Evolutionary conservation across 2,888 invertebrate genomes (phyloP), one percentile per base, ranked within the genome.

Genomic region (Deilephila elpenor): DNA sequence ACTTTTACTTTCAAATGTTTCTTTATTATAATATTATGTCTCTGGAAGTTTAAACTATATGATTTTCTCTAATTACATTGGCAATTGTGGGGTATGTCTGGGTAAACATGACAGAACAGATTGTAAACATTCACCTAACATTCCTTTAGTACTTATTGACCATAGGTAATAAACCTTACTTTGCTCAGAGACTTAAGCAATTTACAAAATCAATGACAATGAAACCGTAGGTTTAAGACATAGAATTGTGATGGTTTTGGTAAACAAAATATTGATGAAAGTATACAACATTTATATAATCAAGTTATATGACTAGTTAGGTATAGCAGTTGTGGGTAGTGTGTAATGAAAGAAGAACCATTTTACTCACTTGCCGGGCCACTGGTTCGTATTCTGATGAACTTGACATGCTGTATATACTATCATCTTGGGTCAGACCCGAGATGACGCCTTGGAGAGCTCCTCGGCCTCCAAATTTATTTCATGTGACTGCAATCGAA

Each of bases 391-490:
- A 91, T 88, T 94, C 94, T 91, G 94, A 90, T 91, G 94, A 86
- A 88, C 94, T 89, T 87, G 95, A 95, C 95, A 95, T 95, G 88
- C 92, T 93, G 93, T 91, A 89, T 90, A 91, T 88, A 93, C 89
- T 92, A 89, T 90, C 95, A 95, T 95, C 93, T 95, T 95, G 94
- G 94, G 94, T 90, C 89, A 89, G 92, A 86, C 94, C 93, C 94
- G 89, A 92, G 93, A 93, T 93, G 93, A 93, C 86, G 90, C 88
- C 88, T 88, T 88, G 93, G 91, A 93, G 92, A 86, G 90, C 93
- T 82, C 88, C 89, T 86, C 88, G 89, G 91, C 89, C 93, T 89
- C 93, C 93, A 88, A 91, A 86, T 84, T 91, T 91, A 92, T 90
- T 92, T 90, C 89, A 92, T 88, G 89, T 88, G 90, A 94, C 94